Conservation (phyloP, 2,797 vertebrate genomes). For the Thalassophryne amazonica region DNA sequence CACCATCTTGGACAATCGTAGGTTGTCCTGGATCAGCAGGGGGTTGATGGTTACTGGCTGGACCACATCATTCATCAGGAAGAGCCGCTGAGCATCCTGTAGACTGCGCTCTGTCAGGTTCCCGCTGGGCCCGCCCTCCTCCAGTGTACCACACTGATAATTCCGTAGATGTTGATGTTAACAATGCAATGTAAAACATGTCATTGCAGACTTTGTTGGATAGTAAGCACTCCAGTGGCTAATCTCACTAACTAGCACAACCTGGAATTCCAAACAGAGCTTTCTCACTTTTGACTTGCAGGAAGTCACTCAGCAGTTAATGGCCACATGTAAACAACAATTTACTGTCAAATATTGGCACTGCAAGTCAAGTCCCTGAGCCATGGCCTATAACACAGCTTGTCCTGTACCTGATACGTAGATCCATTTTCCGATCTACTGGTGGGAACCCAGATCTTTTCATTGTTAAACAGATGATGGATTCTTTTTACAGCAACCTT, state of each 20-base stretch:
- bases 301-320: too few species aligned
- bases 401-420: too few species aligned
- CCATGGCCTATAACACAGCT: too few species aligned
- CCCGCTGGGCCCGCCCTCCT: slow-evolving; percentile 84
- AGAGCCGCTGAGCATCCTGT: slow-evolving; percentile 93
- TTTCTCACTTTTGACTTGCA: background rate
- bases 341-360: too few species aligned
- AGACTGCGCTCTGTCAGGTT: slow-evolving; percentile 93
- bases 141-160: slow-evolving; percentile 87
- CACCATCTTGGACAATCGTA: slow-evolving; percentile 88
- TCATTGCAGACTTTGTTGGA: too few species aligned
- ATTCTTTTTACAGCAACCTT: too few species aligned
- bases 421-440: too few species aligned
- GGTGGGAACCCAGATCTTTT: too few species aligned
- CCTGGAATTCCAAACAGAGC: background rate
- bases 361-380: too few species aligned
- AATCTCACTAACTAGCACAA: background rate
- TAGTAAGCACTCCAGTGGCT: background rate
- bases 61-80: slow-evolving; percentile 91
- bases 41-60: slow-evolving; percentile 86
- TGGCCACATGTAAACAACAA: too few species aligned
- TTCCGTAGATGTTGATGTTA: background rate
- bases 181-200: background rate
- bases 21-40: slow-evolving; percentile 88
- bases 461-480: too few species aligned